These are phyloP conservation scores for Ellobium chinense DNA, from an alignment of 2,888 invertebrate genomes.

Conservation along the genomic window DNA sequence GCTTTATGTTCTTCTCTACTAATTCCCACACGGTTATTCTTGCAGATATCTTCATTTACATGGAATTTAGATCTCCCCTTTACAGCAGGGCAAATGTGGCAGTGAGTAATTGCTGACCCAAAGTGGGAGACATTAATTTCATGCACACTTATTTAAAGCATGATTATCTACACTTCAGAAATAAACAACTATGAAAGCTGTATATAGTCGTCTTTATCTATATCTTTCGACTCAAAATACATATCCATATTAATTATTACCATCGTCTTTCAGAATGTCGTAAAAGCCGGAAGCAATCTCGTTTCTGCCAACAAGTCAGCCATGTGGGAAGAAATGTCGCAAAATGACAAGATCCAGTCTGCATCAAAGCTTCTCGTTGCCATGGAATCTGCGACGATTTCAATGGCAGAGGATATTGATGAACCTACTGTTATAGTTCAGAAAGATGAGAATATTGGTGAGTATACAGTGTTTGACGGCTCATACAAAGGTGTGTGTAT, in stretches of 20 bases:
- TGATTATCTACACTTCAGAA: no score
- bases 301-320: slow-evolving; percentile 56
- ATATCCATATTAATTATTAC: background rate
- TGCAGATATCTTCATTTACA: no score
- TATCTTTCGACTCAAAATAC: no score
- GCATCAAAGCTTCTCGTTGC: slow-evolving; percentile 63
- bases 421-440: slow-evolving; percentile 58
- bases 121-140: no score
- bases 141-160: no score
- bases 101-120: no score
- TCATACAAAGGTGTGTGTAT: background rate
- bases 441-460: slow-evolving; percentile 62
- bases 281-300: slow-evolving; percentile 61
- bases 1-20: no score
- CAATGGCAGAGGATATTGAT: slow-evolving; percentile 60
- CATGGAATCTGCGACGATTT: slow-evolving; percentile 62
- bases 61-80: no score
- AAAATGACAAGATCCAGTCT: slow-evolving; percentile 54
- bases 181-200: no score
- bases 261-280: slow-evolving; percentile 56
- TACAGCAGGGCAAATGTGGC: no score
- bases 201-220: no score
- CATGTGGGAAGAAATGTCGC: slow-evolving; percentile 58
- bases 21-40: no score
- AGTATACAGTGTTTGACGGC: background rate